These are phyloP conservation scores for Drosophila funebris DNA, from an alignment of 1,140 invertebrate species.

Conservation along the genomic window DNA sequence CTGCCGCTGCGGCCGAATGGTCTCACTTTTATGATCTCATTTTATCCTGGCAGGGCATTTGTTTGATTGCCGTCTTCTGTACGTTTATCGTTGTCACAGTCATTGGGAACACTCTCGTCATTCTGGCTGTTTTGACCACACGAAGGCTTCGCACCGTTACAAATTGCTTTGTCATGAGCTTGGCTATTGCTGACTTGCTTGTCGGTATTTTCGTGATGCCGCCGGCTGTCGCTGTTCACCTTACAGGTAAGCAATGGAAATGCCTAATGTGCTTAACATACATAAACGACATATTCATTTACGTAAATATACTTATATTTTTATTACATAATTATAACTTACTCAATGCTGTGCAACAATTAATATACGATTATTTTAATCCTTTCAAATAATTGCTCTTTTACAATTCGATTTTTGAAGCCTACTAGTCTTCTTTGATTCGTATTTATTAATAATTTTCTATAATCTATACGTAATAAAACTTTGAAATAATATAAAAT, in stretches of 20 bases:
- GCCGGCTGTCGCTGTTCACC: constrained; percentile 91
- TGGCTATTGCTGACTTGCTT: constrained; percentile 95
- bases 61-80: constrained; percentile 84
- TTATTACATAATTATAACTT: too few species aligned
- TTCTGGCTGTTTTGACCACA: constrained; percentile 95
- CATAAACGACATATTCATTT: too few species aligned
- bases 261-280: background rate
- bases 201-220: constrained; percentile 98
- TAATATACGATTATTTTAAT: too few species aligned
- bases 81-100: constrained; percentile 87
- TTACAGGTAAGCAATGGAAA: constrained; percentile 85
- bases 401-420: too few species aligned
- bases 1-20: constrained; percentile 73
- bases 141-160: constrained; percentile 95
- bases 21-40: constrained; percentile 79
- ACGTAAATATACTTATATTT: background rate
- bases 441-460: too few species aligned
- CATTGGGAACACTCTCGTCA: constrained; percentile 95
- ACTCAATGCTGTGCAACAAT: too few species aligned
- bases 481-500: too few species aligned
- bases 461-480: too few species aligned
- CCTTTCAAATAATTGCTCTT: too few species aligned
- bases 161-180: constrained; percentile 97
- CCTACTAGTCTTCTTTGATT: too few species aligned
- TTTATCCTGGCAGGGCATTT: constrained; percentile 79